These are phyloP conservation scores for Arvicola amphibius DNA, from an alignment of 2,797 vertebrate species.

Conservation along the genomic window DNA sequence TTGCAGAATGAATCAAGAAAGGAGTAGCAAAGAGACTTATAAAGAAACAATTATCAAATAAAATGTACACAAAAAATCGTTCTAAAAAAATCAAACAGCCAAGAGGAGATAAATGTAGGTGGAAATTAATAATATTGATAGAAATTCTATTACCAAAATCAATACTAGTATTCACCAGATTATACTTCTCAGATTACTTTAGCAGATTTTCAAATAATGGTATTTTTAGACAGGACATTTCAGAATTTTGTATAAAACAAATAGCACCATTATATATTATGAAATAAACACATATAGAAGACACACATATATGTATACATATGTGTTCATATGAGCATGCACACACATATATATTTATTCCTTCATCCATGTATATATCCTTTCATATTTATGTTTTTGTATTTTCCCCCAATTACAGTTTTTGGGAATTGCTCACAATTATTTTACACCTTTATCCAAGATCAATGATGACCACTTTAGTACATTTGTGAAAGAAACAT, in stretches of 20 bases:
- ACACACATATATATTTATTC: no score
- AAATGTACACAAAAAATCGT: neutral
- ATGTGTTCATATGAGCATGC: neutral
- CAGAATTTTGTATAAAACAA: neutral
- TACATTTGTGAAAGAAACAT: neutral
- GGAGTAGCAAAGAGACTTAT: neutral
- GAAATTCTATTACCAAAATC: neutral
- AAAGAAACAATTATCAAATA: neutral
- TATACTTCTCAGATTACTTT: neutral
- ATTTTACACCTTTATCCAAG: neutral
- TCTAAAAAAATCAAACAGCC: neutral
- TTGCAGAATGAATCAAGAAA: neutral
- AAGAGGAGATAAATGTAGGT: neutral
- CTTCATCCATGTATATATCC: rapidly evolving
- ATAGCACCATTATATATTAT: neutral
- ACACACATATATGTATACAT: no score
- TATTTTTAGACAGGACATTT: neutral
- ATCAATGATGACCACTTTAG: neutral
- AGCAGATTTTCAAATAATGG: neutral
- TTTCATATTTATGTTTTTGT: neutral
- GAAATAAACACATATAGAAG: neutral
- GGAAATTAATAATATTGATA: neutral
- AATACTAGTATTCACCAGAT: neutral
- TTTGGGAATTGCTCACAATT: neutral
- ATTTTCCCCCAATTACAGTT: neutral